A percentile compares a stretch with the other conserved stretches of the same genome.
phyloP scores from a whole-genome alignment of 2,888 invertebrate genomes.

The Panorpa germanica region DNA sequence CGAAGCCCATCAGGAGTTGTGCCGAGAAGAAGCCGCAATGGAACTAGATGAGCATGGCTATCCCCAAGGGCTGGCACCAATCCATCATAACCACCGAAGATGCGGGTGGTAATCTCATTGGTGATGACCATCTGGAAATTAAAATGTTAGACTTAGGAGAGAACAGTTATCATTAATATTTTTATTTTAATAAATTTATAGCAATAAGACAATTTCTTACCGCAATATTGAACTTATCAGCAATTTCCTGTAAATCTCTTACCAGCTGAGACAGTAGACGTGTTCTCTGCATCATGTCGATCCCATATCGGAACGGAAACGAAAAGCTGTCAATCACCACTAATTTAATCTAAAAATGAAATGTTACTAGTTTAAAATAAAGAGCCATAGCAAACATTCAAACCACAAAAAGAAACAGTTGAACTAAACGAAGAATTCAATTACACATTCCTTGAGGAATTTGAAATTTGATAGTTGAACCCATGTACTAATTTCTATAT shows the following conservation, averaged over 20 bases:
- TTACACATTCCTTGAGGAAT: too few species aligned
- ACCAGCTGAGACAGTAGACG: conserved; percentile 42
- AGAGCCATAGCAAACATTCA: too few species aligned
- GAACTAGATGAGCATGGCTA: conserved; percentile 37
- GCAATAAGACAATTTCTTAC: too few species aligned
- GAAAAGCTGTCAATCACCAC: conserved; percentile 59
- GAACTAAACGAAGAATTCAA: too few species aligned
- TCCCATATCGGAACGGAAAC: conserved; percentile 46
- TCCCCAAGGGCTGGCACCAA: conserved; percentile 39
- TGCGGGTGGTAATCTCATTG: conserved; percentile 56
- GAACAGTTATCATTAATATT: conserved; percentile 7
- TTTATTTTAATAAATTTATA: conserved; percentile 4
- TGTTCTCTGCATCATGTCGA: conserved; percentile 37
- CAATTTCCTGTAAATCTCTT: conserved; percentile 38
- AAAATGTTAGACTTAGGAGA: conserved; percentile 8
- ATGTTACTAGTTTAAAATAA: too few species aligned
- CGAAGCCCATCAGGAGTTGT: too few species aligned
- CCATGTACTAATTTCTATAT: too few species aligned
- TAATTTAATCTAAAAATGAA: conserved; percentile 39
- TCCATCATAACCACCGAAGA: conserved; percentile 22
- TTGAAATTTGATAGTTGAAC: too few species aligned
- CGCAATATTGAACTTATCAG: conserved; percentile 38
- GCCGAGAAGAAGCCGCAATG: conserved; percentile 29
- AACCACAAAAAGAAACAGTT: too few species aligned
- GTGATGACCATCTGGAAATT: conserved; percentile 46